These are phyloP conservation scores for Columba livia DNA, from an alignment of 2,113 vertebrate genomes.

Conservation along the genomic window DNA sequence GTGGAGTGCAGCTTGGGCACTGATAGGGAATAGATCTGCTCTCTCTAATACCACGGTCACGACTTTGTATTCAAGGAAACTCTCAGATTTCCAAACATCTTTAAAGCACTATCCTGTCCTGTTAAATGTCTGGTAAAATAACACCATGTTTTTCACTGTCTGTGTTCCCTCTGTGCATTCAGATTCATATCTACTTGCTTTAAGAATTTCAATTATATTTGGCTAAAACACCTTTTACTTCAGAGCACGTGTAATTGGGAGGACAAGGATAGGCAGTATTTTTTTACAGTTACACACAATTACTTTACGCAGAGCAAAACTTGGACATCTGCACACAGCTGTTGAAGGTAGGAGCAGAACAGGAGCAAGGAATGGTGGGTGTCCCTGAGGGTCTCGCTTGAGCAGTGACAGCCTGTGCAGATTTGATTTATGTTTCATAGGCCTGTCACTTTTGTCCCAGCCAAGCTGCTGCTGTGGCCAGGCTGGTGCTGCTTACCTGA, in stretches of 20 bases:
- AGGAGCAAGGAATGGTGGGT: not conserved
- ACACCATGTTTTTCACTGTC: not conserved
- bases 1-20: not conserved
- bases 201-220: not conserved
- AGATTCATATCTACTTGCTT: not conserved
- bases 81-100: not conserved
- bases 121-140: not conserved
- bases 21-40: not conserved
- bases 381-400: not conserved
- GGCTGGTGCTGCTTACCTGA: not conserved
- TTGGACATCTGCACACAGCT: not conserved
- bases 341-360: not conserved
- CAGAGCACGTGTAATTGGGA: not conserved
- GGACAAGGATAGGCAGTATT: accelerated
- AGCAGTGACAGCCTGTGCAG: not conserved
- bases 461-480: not conserved
- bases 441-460: not conserved
- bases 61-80: not conserved
- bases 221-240: not conserved
- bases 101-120: not conserved
- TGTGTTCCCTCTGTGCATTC: not conserved
- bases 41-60: not conserved
- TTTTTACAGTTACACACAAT: not conserved
- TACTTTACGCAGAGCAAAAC: not conserved
- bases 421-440: not conserved